Conservation (phyloP, 2,113 vertebrate genomes). For the Malaclemys terrapin region DNA sequence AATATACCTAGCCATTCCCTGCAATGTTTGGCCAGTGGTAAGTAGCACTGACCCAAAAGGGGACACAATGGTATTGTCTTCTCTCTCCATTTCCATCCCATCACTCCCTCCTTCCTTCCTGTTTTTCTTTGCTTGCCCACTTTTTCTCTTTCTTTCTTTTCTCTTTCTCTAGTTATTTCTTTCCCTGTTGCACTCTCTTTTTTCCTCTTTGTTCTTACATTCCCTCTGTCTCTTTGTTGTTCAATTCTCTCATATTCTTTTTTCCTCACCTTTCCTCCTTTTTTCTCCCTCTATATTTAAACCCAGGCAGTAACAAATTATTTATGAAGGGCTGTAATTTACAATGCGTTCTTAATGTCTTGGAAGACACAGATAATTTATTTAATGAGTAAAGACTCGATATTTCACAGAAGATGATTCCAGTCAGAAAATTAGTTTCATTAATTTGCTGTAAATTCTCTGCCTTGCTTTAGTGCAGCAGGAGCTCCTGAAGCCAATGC, state of each 20-base stretch:
- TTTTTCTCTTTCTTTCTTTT: fast-evolving
- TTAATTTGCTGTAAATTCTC: slow-evolving; percentile 79
- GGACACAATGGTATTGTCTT: neutral
- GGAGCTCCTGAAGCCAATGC: slow-evolving; percentile 41
- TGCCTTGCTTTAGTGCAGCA: slow-evolving; percentile 74
- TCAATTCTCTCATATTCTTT: neutral
- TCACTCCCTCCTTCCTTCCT: neutral
- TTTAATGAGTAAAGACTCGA: slow-evolving; percentile 83
- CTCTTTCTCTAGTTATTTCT: neutral
- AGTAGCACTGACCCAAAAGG: slow-evolving; percentile 3
- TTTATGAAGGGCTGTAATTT: slow-evolving; percentile 82
- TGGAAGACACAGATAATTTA: slow-evolving; percentile 83
- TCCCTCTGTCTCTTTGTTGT: neutral
- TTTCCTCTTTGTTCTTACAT: neutral
- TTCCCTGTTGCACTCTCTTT: neutral
- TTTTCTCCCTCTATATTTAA: slow-evolving; percentile 61
- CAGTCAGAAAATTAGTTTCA: slow-evolving; percentile 83
- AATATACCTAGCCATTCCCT: slow-evolving; percentile 17
- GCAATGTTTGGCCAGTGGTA: fast-evolving
- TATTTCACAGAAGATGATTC: slow-evolving; percentile 80
- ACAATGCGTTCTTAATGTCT: slow-evolving; percentile 78
- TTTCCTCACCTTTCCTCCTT: neutral
- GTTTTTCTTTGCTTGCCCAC: neutral
- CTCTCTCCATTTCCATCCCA: neutral
- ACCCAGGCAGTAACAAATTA: slow-evolving; percentile 75